Base-by-base conservation (phyloP, 2,797 vertebrate genomes). In the Characodon lateralis region DNA sequence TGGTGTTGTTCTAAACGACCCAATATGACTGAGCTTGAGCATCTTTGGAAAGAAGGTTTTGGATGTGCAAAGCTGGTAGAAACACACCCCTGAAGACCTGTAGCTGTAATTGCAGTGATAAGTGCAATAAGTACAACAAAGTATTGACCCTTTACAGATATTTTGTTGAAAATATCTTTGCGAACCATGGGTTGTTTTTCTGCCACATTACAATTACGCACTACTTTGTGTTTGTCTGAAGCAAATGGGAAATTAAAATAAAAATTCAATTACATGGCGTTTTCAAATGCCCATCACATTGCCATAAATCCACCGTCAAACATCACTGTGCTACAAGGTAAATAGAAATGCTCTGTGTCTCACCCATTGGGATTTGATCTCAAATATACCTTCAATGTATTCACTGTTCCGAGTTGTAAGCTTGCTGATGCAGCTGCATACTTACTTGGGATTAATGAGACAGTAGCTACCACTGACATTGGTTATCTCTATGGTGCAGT, bases 381-480 rank as follows among this genome's bases (percentile, higher is more conserved):
- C 35, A 66, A 41, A 41, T 24, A 24, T 66, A 66, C 50, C 53
- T 31, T 72, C 50, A 20, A 69, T n/a, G 9, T n/a, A 39, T 43
- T 76, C 14, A 35, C 2, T 59, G 41, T 55, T 48, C 18, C 0
- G 65, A 14, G 4, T 48, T 22, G 58, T 51, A 72, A 76, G 68
- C 18, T 35, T 72, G 16, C 51, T 55, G 56, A 71, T 16, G 31
- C 13, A 65, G 53, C 22, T n/a, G 28, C n/a, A 56, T 59, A 89
- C 93, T 85, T 92, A 94, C 95, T 93, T 94, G 74, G 95, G 94
- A 86, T 95, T 94, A 85, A 93, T 93, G 88, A 95, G 92, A 82
- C 91, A 93, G 90, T 86, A 93, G 58, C 0, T 20, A 1, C 51
- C 2, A 84, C 81, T 95, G 85, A 93, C 26, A 66, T 94, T 95